Evolutionary conservation across 23 tunicate genomes (phyloP).

Genomic region (Botrylloides violaceus): DNA sequence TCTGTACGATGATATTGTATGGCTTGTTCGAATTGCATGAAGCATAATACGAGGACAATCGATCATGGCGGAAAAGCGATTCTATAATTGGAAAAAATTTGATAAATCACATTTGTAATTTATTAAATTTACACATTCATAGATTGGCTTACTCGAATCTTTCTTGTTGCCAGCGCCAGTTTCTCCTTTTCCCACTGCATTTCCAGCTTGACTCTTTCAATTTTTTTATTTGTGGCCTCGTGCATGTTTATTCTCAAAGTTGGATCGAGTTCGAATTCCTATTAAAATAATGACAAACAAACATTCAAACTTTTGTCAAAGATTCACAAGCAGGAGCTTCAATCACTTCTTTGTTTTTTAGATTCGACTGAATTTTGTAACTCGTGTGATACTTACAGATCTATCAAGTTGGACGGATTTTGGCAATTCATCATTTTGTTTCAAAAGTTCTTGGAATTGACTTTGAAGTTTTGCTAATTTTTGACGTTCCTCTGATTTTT

Average conservation of each 20-base stretch:
- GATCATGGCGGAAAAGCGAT: slow-evolving; percentile 14
- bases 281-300: background rate
- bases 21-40: slow-evolving; percentile 47
- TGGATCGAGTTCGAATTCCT: slow-evolving; percentile 94
- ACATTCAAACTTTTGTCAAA: background rate
- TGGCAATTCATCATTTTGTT: slow-evolving; percentile 73
- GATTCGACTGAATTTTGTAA: too few species aligned
- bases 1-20: slow-evolving; percentile 68
- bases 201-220: slow-evolving; percentile 57
- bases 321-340: too few species aligned
- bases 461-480: slow-evolving; percentile 47
- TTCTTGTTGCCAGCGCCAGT: slow-evolving; percentile 44
- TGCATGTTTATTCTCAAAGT: slow-evolving; percentile 47
- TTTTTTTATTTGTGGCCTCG: slow-evolving; percentile 31
- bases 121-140: background rate
- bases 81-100: slow-evolving; percentile 6
- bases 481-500: slow-evolving; percentile 61
- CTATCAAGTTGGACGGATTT: slow-evolving; percentile 29
- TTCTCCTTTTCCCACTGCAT: slow-evolving; percentile 95
- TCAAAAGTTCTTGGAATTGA: slow-evolving; percentile 41
- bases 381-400: slow-evolving; percentile 48
- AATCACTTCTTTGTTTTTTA: too few species aligned
- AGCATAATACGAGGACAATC: slow-evolving; percentile 27
- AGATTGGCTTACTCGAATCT: slow-evolving; percentile 32
- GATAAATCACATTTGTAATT: too few species aligned